Base-by-base conservation (phyloP, 2,113 vertebrate genomes). In the Falco punctatus region DNA sequence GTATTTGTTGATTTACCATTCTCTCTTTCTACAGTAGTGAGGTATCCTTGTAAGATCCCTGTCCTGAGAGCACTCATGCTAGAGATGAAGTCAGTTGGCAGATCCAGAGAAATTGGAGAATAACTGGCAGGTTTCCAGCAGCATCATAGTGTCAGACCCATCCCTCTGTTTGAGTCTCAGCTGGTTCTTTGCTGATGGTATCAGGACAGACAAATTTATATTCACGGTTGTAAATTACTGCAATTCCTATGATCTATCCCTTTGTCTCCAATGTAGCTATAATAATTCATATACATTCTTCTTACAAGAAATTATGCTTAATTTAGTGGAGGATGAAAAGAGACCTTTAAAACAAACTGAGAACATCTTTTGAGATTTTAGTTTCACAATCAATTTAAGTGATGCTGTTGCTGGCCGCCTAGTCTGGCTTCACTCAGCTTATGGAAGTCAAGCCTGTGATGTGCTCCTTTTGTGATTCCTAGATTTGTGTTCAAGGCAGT, bases 381-480 rank as follows among this genome's bases (percentile, higher is more conserved):
- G 58, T 54, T 88, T 74, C 46, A 55, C 65, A n/a, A 27, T 72
- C 58, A 59, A 17, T 86, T 24, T 40, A 18, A 65, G 67, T 40
- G 80, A 74, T 81, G n/a, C 79, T 42, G 72, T 69, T 80, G 51
- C 81, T 71, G 80, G 79, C 86, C 80, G 24, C 23, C 33, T 52
- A n/a, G 58, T 38, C 55, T 2, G 10, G 88, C 80, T 79, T 96
- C 92, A 59, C 33, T 40, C 85, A 70, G 59, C 1, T 5, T 16
- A 5, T 38, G 77, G 88, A 88, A 91, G 75, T 35, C 57, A 48
- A 75, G 83, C 66, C 77, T 91, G 77, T 74, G 87, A 93, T 91
- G 66, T 90, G 88, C 83, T 92, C 86, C 90, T 77, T 93, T 88
- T 94, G 73, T 93, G 70, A 70, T 79, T n/a, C 57, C 10, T 13